Evolutionary conservation across 2,113 vertebrate species (phyloP), one percentile per base, ranked within the genome.

Genomic region (Poecilia latipinna): DNA sequence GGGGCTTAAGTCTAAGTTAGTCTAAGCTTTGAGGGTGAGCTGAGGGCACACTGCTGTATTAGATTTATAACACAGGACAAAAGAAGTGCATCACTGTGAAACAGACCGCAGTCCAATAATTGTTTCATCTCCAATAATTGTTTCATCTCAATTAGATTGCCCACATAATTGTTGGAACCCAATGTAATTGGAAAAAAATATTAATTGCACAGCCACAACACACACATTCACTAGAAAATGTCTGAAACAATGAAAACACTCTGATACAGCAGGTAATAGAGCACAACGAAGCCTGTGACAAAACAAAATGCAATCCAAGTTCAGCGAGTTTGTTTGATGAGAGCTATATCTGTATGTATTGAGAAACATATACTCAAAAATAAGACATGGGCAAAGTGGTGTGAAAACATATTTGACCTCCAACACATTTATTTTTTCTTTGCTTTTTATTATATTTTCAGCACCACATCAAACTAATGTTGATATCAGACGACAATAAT

Each of bases 121-220:
- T 71, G 57, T 62, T 64, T 64, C 32, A 64, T 33, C 51, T 57
- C 24, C 5, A 19, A 24, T 42, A 33, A n/a, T 31, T 71, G 33
- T 28, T 65, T 72, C 22, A 62, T 72, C 60, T 44, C 70, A 62
- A n/a, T 72, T 62, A 72, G 44, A 44, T 5, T 70, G 22, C 35
- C 57, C 60, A 32, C 13, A 61, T 39, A 39, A 28, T 61, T 13
- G 37, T 48, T 32, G 28, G 60, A 44, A 63, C 15, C 13, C 2
- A 44, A 72, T 33, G 61, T 64, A 26, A 33, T 51, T 64, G 61
- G 33, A 64, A 29, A 64, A 13, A 61, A 28, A 61, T 26, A 37
- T 60, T 70, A 37, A 37, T 26, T 37, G 51, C 54, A 61, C 12
- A 37, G 54, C 51, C 6, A 2, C 17, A 28, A 44, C n/a, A 39